Base-by-base conservation (phyloP, 2,888 invertebrate genomes). In the Archips xylosteana region DNA sequence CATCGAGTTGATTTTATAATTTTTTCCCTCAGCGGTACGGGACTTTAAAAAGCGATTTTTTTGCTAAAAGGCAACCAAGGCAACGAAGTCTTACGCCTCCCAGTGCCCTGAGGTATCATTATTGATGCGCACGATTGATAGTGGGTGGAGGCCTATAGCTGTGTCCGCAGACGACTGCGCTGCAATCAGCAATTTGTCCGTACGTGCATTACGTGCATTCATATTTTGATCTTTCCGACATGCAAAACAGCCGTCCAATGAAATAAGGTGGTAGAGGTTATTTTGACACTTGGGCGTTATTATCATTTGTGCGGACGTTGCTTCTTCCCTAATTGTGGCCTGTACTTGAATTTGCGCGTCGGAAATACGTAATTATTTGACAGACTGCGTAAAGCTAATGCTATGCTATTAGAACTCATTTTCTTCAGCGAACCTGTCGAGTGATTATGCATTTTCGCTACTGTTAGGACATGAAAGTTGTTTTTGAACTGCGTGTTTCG, bases 151-250 rank as follows among this genome's bases (percentile, higher is more conserved):
- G 12, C 47, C 63, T 66, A 68, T 73, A 75, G 57, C 71, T 76
- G 76, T 82, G 81, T 79, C 80, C 80, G 79, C 78, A 79, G 76
- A 79, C 73, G 75, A 78, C 75, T 75, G 77, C 77, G 75, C 76
- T 82, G 79, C 81, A 82, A 77, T 83, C 83, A 79, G 91, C 89
- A 93, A 94, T 94, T 93, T 92, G 87, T 87, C 80, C 86, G 90
- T 92, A 93, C 92, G 93, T 92, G 93, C 89, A 57, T n/a, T 92
- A 93, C 92, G 93, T 92, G 93, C 89, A 57, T 15, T n/a, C 23
- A 10, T 4, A 57, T 57, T 32, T 57, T n/a, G 32, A 54, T 8
- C 9, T 54, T 2, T 32, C 32, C 32, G 3, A 57, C 71, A 12
- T 8, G 32, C 32, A 23, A 23, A 54, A 23, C 54, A 23, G 32